A percentile compares a stretch with the other conserved stretches of the same genome.
Evolutionary conservation across 2,888 invertebrate species (phyloP).

Genomic region (Formica aserva): DNA sequence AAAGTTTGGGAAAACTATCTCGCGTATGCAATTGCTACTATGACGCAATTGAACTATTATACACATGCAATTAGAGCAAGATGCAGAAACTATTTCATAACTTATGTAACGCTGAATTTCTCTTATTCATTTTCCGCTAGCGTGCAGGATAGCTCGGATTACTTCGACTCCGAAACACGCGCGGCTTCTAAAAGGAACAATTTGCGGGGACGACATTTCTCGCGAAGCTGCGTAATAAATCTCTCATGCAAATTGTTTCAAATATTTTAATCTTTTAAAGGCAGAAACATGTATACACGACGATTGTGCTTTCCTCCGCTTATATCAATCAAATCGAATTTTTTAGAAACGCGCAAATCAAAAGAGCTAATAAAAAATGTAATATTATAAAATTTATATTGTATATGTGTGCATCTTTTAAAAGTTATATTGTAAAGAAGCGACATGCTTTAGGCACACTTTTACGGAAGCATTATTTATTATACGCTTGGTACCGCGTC

Average conservation of each 20-base stretch:
- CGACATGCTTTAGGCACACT: not conserved
- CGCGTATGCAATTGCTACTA: not conserved
- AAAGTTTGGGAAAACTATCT: constrained; percentile 34
- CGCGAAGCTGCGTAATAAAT: constrained; percentile 37
- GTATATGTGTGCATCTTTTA: not conserved
- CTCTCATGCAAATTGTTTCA: constrained; percentile 37
- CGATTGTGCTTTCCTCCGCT: not conserved
- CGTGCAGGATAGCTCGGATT: constrained; percentile 27
- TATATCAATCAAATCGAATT: not conserved
- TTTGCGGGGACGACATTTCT: constrained; percentile 31
- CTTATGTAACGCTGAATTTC: not conserved
- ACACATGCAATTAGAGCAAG: constrained; percentile 39
- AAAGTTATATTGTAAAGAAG: constrained; percentile 6
- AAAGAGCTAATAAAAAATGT: constrained; percentile 7
- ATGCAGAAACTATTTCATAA: constrained; percentile 9
- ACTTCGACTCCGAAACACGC: constrained; percentile 10
- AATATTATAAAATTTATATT: not conserved
- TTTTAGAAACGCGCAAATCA: not conserved
- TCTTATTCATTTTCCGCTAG: constrained; percentile 39
- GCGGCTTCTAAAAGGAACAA: constrained; percentile 21
- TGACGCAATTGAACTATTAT: constrained; percentile 18
- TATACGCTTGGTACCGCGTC: not conserved
- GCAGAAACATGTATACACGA: not conserved
- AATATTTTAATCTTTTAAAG: constrained; percentile 45
- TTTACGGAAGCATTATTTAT: constrained; percentile 28